Evolutionary conservation across 2,888 invertebrate species (phyloP), one percentile per base, ranked within the genome.

Genomic region (Anoplius nigerrimus): DNA sequence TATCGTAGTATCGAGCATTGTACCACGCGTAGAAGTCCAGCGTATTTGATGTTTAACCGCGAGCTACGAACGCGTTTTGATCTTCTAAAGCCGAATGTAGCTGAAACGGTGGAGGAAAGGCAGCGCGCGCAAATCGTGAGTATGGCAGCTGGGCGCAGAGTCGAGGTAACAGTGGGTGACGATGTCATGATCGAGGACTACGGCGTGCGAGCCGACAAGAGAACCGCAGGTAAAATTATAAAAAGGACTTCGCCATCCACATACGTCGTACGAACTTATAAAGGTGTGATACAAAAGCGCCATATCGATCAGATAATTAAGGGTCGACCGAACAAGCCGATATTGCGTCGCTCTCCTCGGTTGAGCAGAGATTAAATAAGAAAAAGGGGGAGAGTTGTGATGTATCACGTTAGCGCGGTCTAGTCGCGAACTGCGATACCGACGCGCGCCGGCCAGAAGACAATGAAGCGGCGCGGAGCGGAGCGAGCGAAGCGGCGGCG

Each of bases 61-160:
- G 70, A 77, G 0, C 15, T 70, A 27, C 61, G 73, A 64, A 74
- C 76, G 15, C 34, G 74, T 8, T 75, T 77, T 16, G 73, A 75
- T 57, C 42, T 56, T 2, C 42, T 74, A n/a, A 64, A 46, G 22
- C 72, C 74, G n/a, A 67, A 24, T 22, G 60, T 67, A 13, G n/a
- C 2, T 0, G 46, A 62, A 11, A 22, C n/a, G 11, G 67, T 71
- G 16, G 24, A 24, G 24, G 62, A 71, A 56, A 53, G 57, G 13
- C 71, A 71, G 48, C 15, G 68, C n/a, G 22, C 45, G 16, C 65
- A 68, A 51, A 68, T 67, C 5, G 42, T 68, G 4, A 4, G 20
- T 0, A 64, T 60, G 34, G 22, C 51, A 0, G 69, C 55, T 0
- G 55, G n/a, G 4, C 55, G 71, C 0, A 27, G 48, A 11, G 24